Evolutionary conservation across 2,113 vertebrate genomes (phyloP), one percentile per base, ranked within the genome.

Genomic region (Perognathus longimembris): DNA sequence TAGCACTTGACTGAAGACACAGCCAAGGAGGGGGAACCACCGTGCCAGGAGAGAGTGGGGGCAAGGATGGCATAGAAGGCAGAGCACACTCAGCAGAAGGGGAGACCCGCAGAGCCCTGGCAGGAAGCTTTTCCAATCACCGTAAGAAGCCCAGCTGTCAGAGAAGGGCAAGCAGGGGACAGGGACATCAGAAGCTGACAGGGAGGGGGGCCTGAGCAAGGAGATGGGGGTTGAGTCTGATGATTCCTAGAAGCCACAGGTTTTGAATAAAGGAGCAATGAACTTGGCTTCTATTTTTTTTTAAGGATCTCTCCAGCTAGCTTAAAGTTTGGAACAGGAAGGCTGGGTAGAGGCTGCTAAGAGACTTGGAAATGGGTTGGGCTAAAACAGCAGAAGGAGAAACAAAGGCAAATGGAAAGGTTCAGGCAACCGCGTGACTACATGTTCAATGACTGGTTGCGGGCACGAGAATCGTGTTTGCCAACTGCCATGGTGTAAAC

Each of bases 181-280:
- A 17, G 59, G 36, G 61, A 93, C 78, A 32, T 94, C 66, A 61
- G 87, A 78, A 76, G 61, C 79, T 80, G 80, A 82, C 38, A 64
- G 22, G 11, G 34, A 63, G 42, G 7, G 50, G 0, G 8, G 57
- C 73, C 70, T 38, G 69, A 12, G 70, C 4, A 7, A 88, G 75
- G n/a, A 64, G 80, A 38, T 61, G 28, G n/a, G 17, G 54, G 82
- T 87, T 90, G 59, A 74, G 87, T 67, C 57, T 70, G 69, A 91
- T 78, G 50, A 50, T 90, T 92, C 89, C 63, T 34, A 69, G 86
- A 93, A 95, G 85, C 92, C 63, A 82, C 1, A 2, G 78, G n/a
- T 71, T 86, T 76, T 76, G 30, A 50, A 63, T 67, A 40, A 28
- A 7, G 21, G 76, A 89, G 32, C 45, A 28, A 79, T 36, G 64